Conservation (phyloP, 2,888 invertebrate species). For the Spilosoma lubricipeda region DNA sequence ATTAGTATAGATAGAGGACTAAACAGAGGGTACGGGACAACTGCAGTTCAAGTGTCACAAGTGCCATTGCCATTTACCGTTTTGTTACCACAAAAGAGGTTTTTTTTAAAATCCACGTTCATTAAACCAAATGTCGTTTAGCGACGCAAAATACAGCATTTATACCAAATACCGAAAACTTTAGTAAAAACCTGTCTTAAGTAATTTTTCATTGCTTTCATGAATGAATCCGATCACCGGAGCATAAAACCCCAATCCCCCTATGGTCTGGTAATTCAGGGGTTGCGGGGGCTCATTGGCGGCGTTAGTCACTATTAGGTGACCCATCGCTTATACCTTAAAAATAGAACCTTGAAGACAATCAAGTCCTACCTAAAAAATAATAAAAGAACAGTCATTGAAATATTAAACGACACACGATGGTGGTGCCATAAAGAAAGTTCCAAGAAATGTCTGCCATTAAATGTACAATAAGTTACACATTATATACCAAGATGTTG, state of each 20-base stretch:
- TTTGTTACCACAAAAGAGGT: background rate
- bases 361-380: background rate
- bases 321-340: too few relatives aligned
- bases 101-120: background rate
- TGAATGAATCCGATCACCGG: too few relatives aligned
- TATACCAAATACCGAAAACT: background rate
- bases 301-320: too few relatives aligned
- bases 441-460: background rate
- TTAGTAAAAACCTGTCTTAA: too few relatives aligned
- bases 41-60: background rate
- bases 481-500: background rate
- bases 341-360: background rate
- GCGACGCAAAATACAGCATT: too few relatives aligned
- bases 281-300: too few relatives aligned
- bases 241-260: too few relatives aligned
- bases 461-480: background rate
- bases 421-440: background rate
- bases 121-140: background rate
- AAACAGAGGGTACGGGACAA: background rate
- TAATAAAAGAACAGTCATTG: background rate
- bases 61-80: background rate
- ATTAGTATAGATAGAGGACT: background rate
- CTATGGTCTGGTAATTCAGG: too few relatives aligned
- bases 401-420: background rate
- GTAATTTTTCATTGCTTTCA: too few relatives aligned